Base-by-base conservation (phyloP, 1,140 invertebrate species). In the Popillia japonica region DNA sequence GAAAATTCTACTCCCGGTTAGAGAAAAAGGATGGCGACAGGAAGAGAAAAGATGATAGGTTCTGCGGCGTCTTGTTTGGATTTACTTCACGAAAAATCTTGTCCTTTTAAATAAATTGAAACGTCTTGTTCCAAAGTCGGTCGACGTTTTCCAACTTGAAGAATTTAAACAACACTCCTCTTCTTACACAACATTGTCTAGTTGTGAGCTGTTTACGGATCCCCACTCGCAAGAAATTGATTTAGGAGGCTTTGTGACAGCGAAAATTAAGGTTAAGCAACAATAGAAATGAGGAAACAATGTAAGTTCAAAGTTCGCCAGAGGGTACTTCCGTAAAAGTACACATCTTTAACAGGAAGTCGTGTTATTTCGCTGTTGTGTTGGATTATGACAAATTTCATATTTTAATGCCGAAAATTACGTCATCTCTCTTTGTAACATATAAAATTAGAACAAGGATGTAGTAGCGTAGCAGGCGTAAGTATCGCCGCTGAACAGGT, bases 31-130 rank as follows among this genome's bases (percentile, higher is more conserved):
- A 34, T 34, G 22, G 20, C 61, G 61, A 68, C 61, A 68, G 22
- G 61, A 23, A 34, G 11, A 22, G 27, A 68, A n/a, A 68, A 68
- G 61, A 68, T 68, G 61, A 68, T 68, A 68, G 61, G 61, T 68
- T 68, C 61, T 68, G 61, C 61, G 20, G 61, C 27, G 8, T 23
- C 27, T 68, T 22, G 61, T 34, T 34, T 23, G 61, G 22, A 34
- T 55, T 55, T 55, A 55, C 14, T 55, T 55, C 48, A 17, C 48
- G 27, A 68, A 68, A 68, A 68, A 68, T 68, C 61, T 68, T 68
- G 61, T 68, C 61, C 61, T 68, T 68, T 27, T 68, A 68, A 68
- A 68, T 68, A 68, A 68, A 68, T 68, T 68, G 61, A 68, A 68
- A 68, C 61, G 61, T 68, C 61, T 68, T 22, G 48, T 17, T 22